These are phyloP conservation scores for Chroicocephalus ridibundus DNA, from an alignment of 2,113 vertebrate species.

Conservation along the genomic window DNA sequence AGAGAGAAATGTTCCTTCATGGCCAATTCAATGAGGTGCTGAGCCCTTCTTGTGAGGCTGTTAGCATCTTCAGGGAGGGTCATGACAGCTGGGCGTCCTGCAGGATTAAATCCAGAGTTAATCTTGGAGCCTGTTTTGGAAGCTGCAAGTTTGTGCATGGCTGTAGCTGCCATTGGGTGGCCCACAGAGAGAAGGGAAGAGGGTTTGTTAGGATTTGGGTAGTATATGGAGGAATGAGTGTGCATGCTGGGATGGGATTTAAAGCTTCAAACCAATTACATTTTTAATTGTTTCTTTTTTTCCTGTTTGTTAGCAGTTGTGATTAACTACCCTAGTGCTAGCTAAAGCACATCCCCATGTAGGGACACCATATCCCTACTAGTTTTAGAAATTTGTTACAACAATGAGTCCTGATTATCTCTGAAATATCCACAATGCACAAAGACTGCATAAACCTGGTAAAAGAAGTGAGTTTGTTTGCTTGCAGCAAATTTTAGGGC, in stretches of 20 bases:
- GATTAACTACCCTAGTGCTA: conserved; percentile 19
- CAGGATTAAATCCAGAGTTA: neutral
- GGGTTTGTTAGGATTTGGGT: neutral
- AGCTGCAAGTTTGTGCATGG: neutral
- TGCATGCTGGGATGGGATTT: conserved; percentile 53
- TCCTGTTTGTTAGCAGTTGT: conserved; percentile 39
- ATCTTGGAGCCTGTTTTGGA: neutral
- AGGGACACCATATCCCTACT: neutral
- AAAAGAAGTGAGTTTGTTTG: conserved; percentile 13
- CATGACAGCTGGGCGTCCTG: neutral
- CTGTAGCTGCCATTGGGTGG: neutral
- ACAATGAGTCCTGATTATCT: neutral
- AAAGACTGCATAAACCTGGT: neutral
- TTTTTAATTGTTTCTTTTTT: conserved; percentile 49
- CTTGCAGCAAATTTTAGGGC: conserved; percentile 15
- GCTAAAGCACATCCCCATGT: neutral
- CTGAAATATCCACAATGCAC: neutral
- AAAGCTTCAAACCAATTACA: conserved; percentile 56
- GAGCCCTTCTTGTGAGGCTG: neutral
- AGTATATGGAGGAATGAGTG: neutral
- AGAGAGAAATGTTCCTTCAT: neutral
- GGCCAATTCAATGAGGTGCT: neutral
- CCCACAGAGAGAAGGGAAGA: neutral
- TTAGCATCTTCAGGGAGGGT: neutral
- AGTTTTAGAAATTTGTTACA: neutral